A percentile compares a stretch with the other conserved stretches of the same genome.
These are phyloP conservation scores for Congeria kusceri DNA, from an alignment of 2,888 invertebrate genomes.

Conservation along the genomic window DNA sequence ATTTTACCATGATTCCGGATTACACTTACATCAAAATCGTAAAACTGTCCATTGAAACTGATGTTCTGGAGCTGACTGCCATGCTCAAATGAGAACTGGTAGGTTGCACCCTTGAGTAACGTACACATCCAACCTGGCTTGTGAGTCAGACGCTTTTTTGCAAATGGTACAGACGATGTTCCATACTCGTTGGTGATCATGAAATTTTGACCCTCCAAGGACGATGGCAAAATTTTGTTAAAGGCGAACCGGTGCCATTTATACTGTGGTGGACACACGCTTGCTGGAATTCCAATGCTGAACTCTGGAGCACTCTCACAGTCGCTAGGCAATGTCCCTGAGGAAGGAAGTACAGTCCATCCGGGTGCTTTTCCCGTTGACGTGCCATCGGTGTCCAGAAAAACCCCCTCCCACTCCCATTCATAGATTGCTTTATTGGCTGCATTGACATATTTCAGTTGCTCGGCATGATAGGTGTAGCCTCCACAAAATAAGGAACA, in stretches of 20 bases:
- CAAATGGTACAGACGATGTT: conserved; percentile 63
- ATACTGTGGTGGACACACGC: conserved; percentile 71
- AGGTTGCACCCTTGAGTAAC: conserved; percentile 69
- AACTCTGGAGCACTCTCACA: conserved; percentile 46
- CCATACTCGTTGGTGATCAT: conserved; percentile 75
- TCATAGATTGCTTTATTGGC: conserved; percentile 65
- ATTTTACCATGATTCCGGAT: background rate
- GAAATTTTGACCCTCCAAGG: conserved; percentile 72
- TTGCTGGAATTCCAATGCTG: conserved; percentile 45
- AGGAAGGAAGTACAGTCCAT: conserved; percentile 72
- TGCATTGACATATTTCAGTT: conserved; percentile 70
- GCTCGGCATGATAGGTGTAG: conserved; percentile 67
- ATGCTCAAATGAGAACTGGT: conserved; percentile 73
- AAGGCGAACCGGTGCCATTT: conserved; percentile 79
- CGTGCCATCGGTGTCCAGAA: conserved; percentile 79
- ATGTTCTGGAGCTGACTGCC: conserved; percentile 79
- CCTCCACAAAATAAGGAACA: conserved; percentile 75
- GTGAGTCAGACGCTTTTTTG: conserved; percentile 78
- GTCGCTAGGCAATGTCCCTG: conserved; percentile 64
- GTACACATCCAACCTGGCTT: conserved; percentile 78
- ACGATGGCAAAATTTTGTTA: conserved; percentile 72
- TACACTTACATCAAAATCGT: conserved; percentile 73
- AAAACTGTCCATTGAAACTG: conserved; percentile 75
- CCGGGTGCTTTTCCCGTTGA: conserved; percentile 68
- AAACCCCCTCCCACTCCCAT: conserved; percentile 73